phyloP scores from a whole-genome alignment of 2,888 invertebrate genomes.

The Campoplex capitator region DNA sequence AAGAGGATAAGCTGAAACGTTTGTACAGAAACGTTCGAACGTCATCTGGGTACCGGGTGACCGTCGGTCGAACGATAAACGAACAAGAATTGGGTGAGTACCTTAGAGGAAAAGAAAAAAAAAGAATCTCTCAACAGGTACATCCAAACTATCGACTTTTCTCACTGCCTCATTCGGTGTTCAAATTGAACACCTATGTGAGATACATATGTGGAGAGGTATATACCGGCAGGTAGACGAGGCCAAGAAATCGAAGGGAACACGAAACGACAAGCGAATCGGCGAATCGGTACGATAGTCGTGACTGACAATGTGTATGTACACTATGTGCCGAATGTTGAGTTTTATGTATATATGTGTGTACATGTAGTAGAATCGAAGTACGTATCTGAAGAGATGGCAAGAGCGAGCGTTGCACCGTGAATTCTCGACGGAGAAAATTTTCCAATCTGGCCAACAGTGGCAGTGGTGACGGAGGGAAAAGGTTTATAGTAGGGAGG shows the following conservation, averaged over 20 bases:
- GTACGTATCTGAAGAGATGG: constrained; percentile 43
- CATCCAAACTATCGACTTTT: constrained; percentile 64
- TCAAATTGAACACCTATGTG: constrained; percentile 29
- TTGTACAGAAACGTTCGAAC: not conserved
- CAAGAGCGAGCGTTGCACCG: constrained; percentile 61
- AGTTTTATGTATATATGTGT: constrained; percentile 35
- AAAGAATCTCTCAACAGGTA: constrained; percentile 76
- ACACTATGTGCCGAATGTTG: constrained; percentile 26
- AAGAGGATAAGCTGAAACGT: not conserved
- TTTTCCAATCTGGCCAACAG: constrained; percentile 72
- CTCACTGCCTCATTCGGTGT: constrained; percentile 43
- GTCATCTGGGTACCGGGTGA: constrained; percentile 6
- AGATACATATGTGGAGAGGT: constrained; percentile 49
- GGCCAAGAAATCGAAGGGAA: constrained; percentile 55
- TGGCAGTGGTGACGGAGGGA: constrained; percentile 44
- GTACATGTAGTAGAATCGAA: constrained; percentile 38
- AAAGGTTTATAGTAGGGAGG: constrained; percentile 13
- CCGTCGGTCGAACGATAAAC: constrained; percentile 32
- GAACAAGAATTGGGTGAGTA: constrained; percentile 21
- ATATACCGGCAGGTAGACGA: constrained; percentile 15
- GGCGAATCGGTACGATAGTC: constrained; percentile 19
- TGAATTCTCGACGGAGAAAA: constrained; percentile 71
- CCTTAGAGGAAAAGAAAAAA: constrained; percentile 30
- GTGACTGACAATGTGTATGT: constrained; percentile 33
- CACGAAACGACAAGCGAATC: constrained; percentile 58